Evolutionary conservation across 2,888 invertebrate species (phyloP).

Genomic region (Erebia aethiops): DNA sequence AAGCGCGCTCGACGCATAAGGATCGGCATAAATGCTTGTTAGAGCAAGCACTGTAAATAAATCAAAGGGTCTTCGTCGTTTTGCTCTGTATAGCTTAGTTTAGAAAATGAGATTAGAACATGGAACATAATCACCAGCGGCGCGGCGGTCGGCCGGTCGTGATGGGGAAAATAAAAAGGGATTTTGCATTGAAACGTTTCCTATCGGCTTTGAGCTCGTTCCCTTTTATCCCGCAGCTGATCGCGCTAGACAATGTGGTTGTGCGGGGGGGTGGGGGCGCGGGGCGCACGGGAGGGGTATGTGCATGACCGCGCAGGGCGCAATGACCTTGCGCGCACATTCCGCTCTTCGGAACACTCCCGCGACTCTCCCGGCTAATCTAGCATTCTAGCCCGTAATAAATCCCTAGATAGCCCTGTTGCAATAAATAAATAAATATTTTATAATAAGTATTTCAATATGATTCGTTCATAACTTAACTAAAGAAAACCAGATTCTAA

Average conservation of each 20-base stretch:
- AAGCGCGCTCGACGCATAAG: slow-evolving; percentile 51
- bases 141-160: slow-evolving; percentile 52
- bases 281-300: slow-evolving; percentile 55
- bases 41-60: slow-evolving; percentile 69
- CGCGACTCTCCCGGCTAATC: slow-evolving; percentile 65
- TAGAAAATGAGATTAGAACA: slow-evolving; percentile 73
- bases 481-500: too few species aligned
- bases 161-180: slow-evolving; percentile 67
- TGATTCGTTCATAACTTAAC: too few species aligned
- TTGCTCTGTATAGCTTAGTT: slow-evolving; percentile 53
- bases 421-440: slow-evolving; percentile 1
- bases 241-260: slow-evolving; percentile 77
- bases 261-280: slow-evolving; percentile 33
- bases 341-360: slow-evolving; percentile 71
- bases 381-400: slow-evolving; percentile 46
- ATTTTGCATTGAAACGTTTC: slow-evolving; percentile 75
- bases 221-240: slow-evolving; percentile 77
- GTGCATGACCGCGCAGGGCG: slow-evolving; percentile 82
- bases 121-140: slow-evolving; percentile 64
- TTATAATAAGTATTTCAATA: background rate
- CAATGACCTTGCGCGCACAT: slow-evolving; percentile 82
- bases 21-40: slow-evolving; percentile 60
- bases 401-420: slow-evolving; percentile 17
- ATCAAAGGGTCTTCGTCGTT: slow-evolving; percentile 57
- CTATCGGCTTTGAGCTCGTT: slow-evolving; percentile 69